Conservation (phyloP, 2,113 vertebrate genomes). For the Percopsis transmontana region DNA sequence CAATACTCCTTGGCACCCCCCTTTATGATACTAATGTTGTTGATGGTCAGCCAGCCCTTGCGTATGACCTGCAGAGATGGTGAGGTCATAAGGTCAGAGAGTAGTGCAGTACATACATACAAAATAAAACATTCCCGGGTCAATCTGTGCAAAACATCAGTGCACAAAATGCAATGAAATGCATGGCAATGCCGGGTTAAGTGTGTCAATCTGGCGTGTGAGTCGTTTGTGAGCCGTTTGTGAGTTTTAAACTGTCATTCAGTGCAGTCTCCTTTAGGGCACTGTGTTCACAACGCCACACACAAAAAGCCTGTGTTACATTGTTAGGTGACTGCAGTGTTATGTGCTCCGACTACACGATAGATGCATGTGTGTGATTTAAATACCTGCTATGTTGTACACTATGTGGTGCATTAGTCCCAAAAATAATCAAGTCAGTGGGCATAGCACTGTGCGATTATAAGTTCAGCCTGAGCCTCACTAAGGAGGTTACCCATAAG, state of each 20-base stretch:
- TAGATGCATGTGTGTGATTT: slow-evolving; percentile 16
- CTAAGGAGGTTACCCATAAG: slow-evolving; percentile 65
- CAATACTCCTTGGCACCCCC: slow-evolving; percentile 91
- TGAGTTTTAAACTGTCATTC: slow-evolving; percentile 37
- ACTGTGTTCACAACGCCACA: slow-evolving; percentile 43
- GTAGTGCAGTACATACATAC: background rate
- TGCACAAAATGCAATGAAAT: slow-evolving; percentile 26
- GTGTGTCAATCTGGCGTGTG: slow-evolving; percentile 12
- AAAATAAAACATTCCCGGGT: slow-evolving; percentile 4
- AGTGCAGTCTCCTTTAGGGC: slow-evolving; percentile 50
- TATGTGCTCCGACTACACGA: slow-evolving; percentile 49
- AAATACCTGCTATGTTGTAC: slow-evolving; percentile 29
- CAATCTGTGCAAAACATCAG: slow-evolving; percentile 17
- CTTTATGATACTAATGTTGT: slow-evolving; percentile 93
- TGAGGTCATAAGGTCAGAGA: slow-evolving; percentile 21
- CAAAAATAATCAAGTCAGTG: slow-evolving; percentile 45
- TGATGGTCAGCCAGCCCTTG: slow-evolving; percentile 95
- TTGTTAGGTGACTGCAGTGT: slow-evolving; percentile 58
- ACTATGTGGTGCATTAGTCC: slow-evolving; percentile 37
- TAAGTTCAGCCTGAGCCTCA: slow-evolving; percentile 66
- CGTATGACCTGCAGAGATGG: slow-evolving; percentile 84
- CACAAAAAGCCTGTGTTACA: slow-evolving; percentile 36
- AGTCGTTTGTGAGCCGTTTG: slow-evolving; percentile 16
- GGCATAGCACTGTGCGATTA: slow-evolving; percentile 63
- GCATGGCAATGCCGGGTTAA: slow-evolving; percentile 37